These are phyloP conservation scores for Meandrusa payeni DNA, from an alignment of 2,888 invertebrate genomes.

Conservation along the genomic window DNA sequence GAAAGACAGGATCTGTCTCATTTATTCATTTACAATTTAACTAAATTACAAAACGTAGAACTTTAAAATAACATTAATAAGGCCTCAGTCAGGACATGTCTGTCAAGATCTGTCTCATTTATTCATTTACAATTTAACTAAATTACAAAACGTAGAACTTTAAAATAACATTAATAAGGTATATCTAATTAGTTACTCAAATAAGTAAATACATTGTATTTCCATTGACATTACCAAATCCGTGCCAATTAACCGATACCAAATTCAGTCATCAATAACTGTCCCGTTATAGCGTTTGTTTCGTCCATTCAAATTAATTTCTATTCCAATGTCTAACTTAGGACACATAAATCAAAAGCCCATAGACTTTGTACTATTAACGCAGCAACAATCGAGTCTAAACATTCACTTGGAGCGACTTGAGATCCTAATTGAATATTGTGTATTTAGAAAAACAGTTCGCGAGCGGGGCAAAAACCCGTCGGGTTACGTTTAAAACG, in stretches of 20 bases:
- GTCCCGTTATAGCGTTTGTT: constrained; percentile 7
- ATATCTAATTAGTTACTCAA: too few species aligned
- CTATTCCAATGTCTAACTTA: not conserved
- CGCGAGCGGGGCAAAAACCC: constrained; percentile 33
- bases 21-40: too few species aligned
- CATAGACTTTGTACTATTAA: constrained; percentile 23
- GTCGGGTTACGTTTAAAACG: constrained; percentile 44
- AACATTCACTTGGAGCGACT: constrained; percentile 40
- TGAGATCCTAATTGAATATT: constrained; percentile 42
- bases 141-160: too few species aligned
- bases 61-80: too few species aligned
- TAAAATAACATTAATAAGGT: too few species aligned
- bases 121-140: too few species aligned
- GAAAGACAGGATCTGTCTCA: too few species aligned
- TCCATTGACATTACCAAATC: not conserved
- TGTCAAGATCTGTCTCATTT: too few species aligned
- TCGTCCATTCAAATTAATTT: constrained; percentile 8
- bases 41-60: too few species aligned
- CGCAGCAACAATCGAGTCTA: constrained; percentile 36
- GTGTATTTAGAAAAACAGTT: constrained; percentile 34
- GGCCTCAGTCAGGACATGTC: too few species aligned
- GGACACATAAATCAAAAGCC: constrained; percentile 25
- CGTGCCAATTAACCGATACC: constrained; percentile 1
- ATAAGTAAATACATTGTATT: not conserved
- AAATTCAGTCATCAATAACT: constrained; percentile 4